Base-by-base conservation (phyloP, 1,140 invertebrate genomes). In the Ctenoplectra terminalis region DNA sequence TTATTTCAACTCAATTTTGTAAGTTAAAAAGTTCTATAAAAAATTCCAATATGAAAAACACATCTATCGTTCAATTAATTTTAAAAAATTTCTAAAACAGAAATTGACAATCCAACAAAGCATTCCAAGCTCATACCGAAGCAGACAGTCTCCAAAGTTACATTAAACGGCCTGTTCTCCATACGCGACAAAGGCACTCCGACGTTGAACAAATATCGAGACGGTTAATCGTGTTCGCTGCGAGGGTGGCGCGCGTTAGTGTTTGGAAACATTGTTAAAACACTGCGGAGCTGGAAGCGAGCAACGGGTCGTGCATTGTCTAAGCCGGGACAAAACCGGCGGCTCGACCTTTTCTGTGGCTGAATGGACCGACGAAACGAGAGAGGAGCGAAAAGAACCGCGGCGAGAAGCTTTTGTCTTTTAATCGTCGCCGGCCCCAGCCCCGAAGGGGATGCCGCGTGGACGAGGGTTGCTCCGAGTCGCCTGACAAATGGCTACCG, bases 261-360 rank as follows among this genome's bases (percentile, higher is more conserved):
- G 90, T 91, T 92, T 92, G 88, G 90, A 91, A 92, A 91, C 90
- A 91, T 78, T 90, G 89, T 88, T 89, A 90, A 91, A 92, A 91
- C 91, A 88, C 84, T 37, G 60, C 17, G 86, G 81, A 58, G 58
- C 64, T 86, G 82, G 77, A 89, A 86, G 72, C 83, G 85, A 83
- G 83, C 80, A 61, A 64, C 81, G 37, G 26, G 31, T 29, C 52
- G 34, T 4, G 73, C 70, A 87, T 89, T 89, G 83, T 90, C 82
- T 81, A 79, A 64, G 85, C 8, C 76, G 67, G 83, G 76, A 88
- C 87, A 84, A 88, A 88, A 88, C 80, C 72, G 29, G 60, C 31
- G 73, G 43, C 64, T 79, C 64, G 73, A 64, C 82, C 82, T 87
- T 87, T 87, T 77, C 85, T 84, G 52, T 15, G 82, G 63, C 56